Evolutionary conservation across 1,140 invertebrate species (phyloP).

Genomic region (Ruditapes philippinarum): DNA sequence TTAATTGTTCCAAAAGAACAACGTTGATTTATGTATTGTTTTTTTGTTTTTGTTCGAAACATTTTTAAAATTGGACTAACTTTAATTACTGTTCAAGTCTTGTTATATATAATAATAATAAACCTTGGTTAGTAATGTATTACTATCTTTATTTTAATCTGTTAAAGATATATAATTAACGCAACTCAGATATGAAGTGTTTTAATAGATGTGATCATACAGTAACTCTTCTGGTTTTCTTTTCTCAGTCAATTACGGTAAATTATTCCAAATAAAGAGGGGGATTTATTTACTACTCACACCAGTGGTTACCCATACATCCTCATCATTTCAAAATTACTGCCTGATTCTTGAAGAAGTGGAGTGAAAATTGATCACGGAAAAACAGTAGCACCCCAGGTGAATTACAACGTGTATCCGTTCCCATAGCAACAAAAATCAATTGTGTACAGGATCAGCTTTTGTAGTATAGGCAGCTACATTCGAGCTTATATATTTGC

Average conservation of each 20-base stretch:
- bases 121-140: too few species aligned
- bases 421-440: slow-evolving; percentile 55
- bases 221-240: too few species aligned
- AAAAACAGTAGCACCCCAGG: slow-evolving; percentile 40
- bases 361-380: slow-evolving; percentile 21
- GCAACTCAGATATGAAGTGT: too few species aligned
- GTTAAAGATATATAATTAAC: too few species aligned
- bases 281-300: background rate
- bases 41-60: too few species aligned
- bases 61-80: too few species aligned
- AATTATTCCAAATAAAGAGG: background rate
- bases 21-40: too few species aligned
- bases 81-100: too few species aligned
- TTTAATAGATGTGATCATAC: too few species aligned
- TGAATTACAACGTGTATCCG: slow-evolving; percentile 32
- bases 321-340: background rate
- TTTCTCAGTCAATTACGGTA: background rate
- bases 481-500: slow-evolving; percentile 6
- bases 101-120: too few species aligned
- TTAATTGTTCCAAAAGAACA: too few species aligned
- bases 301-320: background rate
- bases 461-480: background rate
- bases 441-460: slow-evolving; percentile 47
- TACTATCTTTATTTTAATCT: too few species aligned
- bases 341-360: slow-evolving; percentile 29